These are phyloP conservation scores for Smittia sp. DNA, from an alignment of 2,888 invertebrate genomes.

Conservation along the genomic window DNA sequence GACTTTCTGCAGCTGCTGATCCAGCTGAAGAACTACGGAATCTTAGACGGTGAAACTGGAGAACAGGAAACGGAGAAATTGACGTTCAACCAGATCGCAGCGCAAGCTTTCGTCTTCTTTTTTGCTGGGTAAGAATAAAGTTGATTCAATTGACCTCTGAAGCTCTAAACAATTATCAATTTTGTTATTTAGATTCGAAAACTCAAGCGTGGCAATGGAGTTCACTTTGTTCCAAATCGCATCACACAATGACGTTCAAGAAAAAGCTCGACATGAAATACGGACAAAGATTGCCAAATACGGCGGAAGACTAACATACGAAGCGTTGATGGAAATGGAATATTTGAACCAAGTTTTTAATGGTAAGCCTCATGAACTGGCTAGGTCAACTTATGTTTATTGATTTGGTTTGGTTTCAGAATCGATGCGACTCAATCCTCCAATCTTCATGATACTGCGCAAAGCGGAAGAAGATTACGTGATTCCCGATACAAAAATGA, in stretches of 20 bases:
- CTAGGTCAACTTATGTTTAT: neutral
- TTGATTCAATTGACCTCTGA: too few species aligned
- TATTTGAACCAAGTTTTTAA: slow-evolving; percentile 50
- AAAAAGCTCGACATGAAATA: slow-evolving; percentile 51
- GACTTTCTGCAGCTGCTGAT: slow-evolving; percentile 60
- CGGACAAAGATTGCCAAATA: slow-evolving; percentile 48
- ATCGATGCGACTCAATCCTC: slow-evolving; percentile 48
- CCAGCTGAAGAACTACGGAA: slow-evolving; percentile 55
- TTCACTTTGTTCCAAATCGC: slow-evolving; percentile 50
- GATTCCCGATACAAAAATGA: slow-evolving; percentile 51
- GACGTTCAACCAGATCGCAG: slow-evolving; percentile 10
- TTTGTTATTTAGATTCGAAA: slow-evolving; percentile 49
- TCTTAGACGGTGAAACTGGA: slow-evolving; percentile 46
- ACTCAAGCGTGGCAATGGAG: slow-evolving; percentile 50
- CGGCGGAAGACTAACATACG: slow-evolving; percentile 49
- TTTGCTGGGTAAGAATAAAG: too few species aligned
- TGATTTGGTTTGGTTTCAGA: neutral
- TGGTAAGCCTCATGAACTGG: neutral
- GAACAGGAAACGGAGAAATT: neutral
- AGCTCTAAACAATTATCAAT: slow-evolving; percentile 44
- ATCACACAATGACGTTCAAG: slow-evolving; percentile 49
- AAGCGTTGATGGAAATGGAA: slow-evolving; percentile 50
- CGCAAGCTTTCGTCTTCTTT: slow-evolving; percentile 16
- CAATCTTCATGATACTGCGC: slow-evolving; percentile 49
- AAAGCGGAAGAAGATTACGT: slow-evolving; percentile 54